Evolutionary conservation across 2,113 vertebrate species (phyloP).

Genomic region (Calidris pygmaea): DNA sequence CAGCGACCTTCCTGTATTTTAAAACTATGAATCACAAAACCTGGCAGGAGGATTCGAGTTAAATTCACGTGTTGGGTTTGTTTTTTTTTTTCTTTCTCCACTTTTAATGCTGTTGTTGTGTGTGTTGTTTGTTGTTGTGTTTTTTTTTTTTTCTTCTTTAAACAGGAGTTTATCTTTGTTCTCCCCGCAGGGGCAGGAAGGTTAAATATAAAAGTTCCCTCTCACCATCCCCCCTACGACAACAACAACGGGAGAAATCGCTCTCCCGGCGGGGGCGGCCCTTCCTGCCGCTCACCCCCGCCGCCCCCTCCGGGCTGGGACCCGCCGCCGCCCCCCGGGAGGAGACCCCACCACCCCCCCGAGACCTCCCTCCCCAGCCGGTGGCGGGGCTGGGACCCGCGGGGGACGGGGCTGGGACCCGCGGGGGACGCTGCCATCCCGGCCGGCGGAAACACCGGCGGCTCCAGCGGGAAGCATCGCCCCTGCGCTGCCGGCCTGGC

Average conservation of each 20-base stretch:
- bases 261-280: neutral
- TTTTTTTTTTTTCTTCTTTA: neutral
- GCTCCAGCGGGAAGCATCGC: neutral
- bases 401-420: neutral
- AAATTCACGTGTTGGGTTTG: neutral
- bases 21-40: neutral
- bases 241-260: neutral
- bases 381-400: neutral
- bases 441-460: neutral
- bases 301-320: neutral
- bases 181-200: neutral
- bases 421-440: neutral
- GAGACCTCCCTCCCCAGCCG: neutral
- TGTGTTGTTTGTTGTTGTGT: too few relatives aligned
- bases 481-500: neutral
- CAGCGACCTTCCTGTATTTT: constrained; percentile 5
- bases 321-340: neutral
- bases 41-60: neutral
- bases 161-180: neutral
- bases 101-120: neutral
- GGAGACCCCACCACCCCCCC: neutral
- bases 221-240: neutral
- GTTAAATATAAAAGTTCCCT: neutral
- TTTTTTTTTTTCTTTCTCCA: too few relatives aligned
- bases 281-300: neutral